These are phyloP conservation scores for Fragum fragum DNA, from an alignment of 2,888 invertebrate genomes.

Conservation along the genomic window DNA sequence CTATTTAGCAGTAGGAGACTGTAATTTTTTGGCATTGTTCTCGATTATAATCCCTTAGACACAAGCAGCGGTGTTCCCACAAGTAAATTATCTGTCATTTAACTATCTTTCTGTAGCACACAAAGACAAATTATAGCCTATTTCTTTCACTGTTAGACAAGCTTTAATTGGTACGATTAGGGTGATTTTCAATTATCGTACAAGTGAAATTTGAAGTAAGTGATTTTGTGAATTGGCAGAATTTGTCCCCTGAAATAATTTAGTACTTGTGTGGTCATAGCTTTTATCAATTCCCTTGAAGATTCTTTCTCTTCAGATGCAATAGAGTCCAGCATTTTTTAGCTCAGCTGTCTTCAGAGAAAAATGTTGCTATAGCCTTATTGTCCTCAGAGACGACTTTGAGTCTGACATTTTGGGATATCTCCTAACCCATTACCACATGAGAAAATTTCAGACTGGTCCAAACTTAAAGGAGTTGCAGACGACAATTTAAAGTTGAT, in stretches of 20 bases:
- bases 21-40: slow-evolving; percentile 21
- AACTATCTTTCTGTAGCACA: slow-evolving; percentile 5
- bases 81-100: slow-evolving; percentile 26
- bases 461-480: no score
- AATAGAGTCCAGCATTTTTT: no score
- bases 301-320: no score
- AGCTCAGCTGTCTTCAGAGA: no score
- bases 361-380: no score
- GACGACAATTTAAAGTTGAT: no score
- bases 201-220: slow-evolving; percentile 8
- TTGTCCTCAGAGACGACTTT: no score
- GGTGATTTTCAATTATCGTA: slow-evolving; percentile 30
- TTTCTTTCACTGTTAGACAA: slow-evolving; percentile 30
- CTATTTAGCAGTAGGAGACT: slow-evolving; percentile 17
- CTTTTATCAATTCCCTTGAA: background rate
- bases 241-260: no score
- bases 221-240: slow-evolving; percentile 7
- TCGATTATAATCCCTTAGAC: slow-evolving; percentile 5
- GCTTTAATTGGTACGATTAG: slow-evolving; percentile 28
- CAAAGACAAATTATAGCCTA: slow-evolving; percentile 26
- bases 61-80: background rate
- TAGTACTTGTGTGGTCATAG: background rate
- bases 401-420: no score
- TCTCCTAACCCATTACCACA: no score
- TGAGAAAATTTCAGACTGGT: no score